A percentile compares a stretch with the other conserved stretches of the same genome.
Evolutionary conservation across 2,888 invertebrate species (phyloP).

Genomic region (Blastobasis lacticolella): DNA sequence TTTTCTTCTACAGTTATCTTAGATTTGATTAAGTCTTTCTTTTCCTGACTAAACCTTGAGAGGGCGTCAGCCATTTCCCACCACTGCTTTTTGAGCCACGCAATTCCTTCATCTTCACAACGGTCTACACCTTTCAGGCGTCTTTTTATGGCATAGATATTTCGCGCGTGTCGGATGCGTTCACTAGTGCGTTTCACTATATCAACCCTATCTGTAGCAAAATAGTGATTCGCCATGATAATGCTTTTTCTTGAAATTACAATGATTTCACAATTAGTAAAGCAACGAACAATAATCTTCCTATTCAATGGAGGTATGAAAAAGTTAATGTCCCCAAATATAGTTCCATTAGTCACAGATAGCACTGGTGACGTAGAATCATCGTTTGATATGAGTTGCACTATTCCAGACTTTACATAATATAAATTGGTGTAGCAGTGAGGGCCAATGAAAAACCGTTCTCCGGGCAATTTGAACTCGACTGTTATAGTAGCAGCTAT

Average conservation of each 20-base stretch:
- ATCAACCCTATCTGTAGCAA: background rate
- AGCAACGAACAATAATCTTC: background rate
- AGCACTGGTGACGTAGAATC: background rate
- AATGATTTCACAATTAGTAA: background rate
- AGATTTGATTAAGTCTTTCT: background rate
- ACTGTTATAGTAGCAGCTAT: background rate
- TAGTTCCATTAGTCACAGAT: background rate
- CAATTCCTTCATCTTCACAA: conserved; percentile 2
- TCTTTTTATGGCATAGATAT: background rate
- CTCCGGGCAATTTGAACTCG: background rate
- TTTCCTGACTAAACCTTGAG: background rate
- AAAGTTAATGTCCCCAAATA: conserved; percentile 1
- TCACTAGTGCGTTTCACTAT: background rate
- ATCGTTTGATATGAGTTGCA: background rate
- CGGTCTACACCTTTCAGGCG: background rate
- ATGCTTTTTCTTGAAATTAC: background rate
- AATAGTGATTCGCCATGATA: background rate
- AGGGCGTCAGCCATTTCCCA: background rate
- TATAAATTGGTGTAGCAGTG: background rate
- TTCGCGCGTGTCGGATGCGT: background rate
- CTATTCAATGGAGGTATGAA: background rate
- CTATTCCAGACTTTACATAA: background rate
- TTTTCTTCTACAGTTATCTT: conserved; percentile 34
- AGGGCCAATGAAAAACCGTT: background rate
- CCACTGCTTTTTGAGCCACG: conserved; percentile 5